A percentile compares a stretch with the other conserved stretches of the same genome.
Conservation (phyloP, 2,888 invertebrate species). For the Pecten maximus region DNA sequence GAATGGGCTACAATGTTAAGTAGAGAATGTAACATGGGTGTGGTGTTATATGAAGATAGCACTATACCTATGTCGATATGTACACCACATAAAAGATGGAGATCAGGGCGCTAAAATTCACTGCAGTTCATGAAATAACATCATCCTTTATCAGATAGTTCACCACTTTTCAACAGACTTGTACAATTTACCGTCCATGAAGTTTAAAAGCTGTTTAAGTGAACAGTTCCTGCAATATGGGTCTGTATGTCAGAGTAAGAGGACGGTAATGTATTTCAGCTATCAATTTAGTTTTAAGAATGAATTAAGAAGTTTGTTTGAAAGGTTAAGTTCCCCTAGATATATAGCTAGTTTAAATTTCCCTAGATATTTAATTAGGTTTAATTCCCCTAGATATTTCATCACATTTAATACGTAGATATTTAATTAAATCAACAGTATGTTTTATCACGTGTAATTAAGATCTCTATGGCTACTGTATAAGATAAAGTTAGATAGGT, state of each 20-base stretch:
- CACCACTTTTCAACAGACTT: not conserved
- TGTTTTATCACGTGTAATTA: not conserved
- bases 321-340: not conserved
- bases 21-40: not conserved
- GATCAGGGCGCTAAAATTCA: not conserved
- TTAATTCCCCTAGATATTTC: too few relatives aligned
- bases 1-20: not conserved
- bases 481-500: not conserved
- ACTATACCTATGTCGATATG: not conserved
- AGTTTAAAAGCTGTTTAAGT: not conserved
- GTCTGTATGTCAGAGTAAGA: not conserved
- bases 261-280: not conserved
- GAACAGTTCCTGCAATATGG: not conserved
- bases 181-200: not conserved
- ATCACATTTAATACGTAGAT: too few relatives aligned
- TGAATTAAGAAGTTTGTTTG: not conserved
- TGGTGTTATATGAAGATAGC: not conserved
- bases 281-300: not conserved
- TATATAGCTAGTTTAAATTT: too few relatives aligned
- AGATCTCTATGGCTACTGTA: not conserved
- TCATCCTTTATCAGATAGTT: not conserved
- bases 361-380: too few relatives aligned
- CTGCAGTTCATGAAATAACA: constrained; percentile 9
- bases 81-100: not conserved
- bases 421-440: not conserved